Evolutionary conservation across 2,113 vertebrate genomes (phyloP), one percentile per base, ranked within the genome.

Genomic region (Pyxicephalus adspersus): DNA sequence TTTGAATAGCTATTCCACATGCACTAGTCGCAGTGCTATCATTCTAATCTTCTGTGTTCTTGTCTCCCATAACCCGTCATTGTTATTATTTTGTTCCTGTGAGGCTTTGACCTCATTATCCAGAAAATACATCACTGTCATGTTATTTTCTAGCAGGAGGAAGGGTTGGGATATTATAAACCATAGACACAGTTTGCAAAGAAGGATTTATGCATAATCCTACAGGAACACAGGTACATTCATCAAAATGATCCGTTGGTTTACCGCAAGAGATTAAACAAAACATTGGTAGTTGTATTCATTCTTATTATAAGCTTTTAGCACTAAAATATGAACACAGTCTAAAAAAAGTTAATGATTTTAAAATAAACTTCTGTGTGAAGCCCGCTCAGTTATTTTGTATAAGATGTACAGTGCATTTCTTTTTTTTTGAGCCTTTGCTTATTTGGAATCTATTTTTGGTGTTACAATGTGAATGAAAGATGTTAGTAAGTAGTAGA

Each of bases 31-130:
- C 16, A 18, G 28, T n/a, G 28, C 23, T 38, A 74, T 58, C 28
- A 13, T 60, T 74, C 71, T 58, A 34, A 13, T 55, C 19, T 38
- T 18, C 18, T 15, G 51, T n/a, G 20, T 19, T 74, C 29, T 58
- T 16, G 25, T 31, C 58, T 25, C 6, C 11, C 28, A 29, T 34
- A 58, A 34, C 71, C 28, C 2, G 57, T 17, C 23, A 16, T 31
- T 34, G 54, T 38, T 74, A 38, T 55, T n/a, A 60, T 60, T 60
- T 22, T 34, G 28, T 55, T 74, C 54, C 71, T 23, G 22, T 1
- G 7, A 74, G 71, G 54, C 5, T 60, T 60, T 60, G 71, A 74
- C 29, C 54, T 74, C 29, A 38, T 55, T 74, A 58, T 60, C 29
- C 55, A 25, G 54, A 60, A 23, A 25, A 31, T 74, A 38, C 7